These are phyloP conservation scores for Bovichtus variegatus DNA, from an alignment of 2,797 vertebrate genomes.

Conservation along the genomic window DNA sequence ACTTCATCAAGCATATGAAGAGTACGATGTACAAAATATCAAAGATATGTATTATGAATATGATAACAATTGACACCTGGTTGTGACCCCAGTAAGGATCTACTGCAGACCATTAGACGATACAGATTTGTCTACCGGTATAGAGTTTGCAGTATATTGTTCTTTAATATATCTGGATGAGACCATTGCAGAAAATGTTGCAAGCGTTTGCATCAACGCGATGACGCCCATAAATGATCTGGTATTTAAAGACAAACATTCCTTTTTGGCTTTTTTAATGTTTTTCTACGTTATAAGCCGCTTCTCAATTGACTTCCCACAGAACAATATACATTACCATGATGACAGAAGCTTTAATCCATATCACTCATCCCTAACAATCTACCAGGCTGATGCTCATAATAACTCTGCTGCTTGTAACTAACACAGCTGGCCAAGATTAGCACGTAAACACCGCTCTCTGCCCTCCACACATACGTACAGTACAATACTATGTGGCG, in stretches of 20 bases:
- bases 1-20: too few relatives aligned
- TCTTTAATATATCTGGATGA: background rate
- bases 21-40: too few relatives aligned
- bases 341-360: background rate
- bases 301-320: background rate
- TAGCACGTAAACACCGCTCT: conserved; percentile 10
- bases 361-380: background rate
- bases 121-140: too few relatives aligned
- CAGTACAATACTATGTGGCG: conserved; percentile 7
- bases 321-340: background rate
- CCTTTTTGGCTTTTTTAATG: background rate
- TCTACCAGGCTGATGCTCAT: background rate
- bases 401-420: conserved; percentile 15
- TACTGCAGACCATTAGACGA: too few relatives aligned
- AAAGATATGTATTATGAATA: too few relatives aligned
- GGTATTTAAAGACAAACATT: background rate
- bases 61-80: too few relatives aligned
- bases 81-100: too few relatives aligned
- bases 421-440: conserved; percentile 25
- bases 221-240: background rate
- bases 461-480: background rate
- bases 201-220: background rate
- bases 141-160: background rate
- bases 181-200: background rate
- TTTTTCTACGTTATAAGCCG: background rate